Percentiles rank a stretch among this genome's conserved stretches.
Conservation (phyloP, 2,113 vertebrate genomes). For the Agelaius phoeniceus region DNA sequence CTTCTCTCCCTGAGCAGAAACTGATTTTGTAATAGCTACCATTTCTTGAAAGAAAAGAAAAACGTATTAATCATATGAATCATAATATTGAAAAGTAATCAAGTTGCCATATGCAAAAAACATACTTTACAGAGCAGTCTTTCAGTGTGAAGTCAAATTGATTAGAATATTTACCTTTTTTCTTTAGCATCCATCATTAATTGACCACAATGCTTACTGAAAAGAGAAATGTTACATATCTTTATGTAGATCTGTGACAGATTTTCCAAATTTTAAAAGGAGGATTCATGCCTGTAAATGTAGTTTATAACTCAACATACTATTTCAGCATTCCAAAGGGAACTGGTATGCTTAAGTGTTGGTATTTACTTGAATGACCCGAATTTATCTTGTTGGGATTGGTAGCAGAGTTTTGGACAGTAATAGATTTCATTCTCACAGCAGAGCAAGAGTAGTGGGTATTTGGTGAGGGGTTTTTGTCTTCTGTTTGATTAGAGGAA, state of each 20-base stretch:
- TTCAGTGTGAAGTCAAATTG: background rate
- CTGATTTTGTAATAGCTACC: constrained; percentile 30
- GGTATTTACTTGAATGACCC: background rate
- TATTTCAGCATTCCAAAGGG: background rate
- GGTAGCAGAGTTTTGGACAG: constrained; percentile 3
- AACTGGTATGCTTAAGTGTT: background rate
- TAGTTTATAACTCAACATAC: background rate
- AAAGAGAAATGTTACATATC: background rate
- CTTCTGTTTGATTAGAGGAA: constrained; percentile 12
- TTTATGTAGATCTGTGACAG: background rate
- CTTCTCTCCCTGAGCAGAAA: constrained; percentile 24
- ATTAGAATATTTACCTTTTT: background rate
- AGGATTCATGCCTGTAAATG: background rate
- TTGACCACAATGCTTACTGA: background rate
- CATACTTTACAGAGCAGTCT: background rate
- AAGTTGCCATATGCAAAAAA: background rate
- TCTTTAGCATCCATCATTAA: background rate
- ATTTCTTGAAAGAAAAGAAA: constrained; percentile 51
- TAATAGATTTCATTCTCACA: background rate
- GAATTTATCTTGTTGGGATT: background rate
- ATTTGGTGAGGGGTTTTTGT: background rate
- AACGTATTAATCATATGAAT: constrained; percentile 37
- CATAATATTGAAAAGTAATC: constrained; percentile 39
- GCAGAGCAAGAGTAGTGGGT: constrained; percentile 6
- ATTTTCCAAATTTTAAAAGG: background rate